Conservation (phyloP, 2,797 vertebrate genomes). For the Synanceia verrucosa region DNA sequence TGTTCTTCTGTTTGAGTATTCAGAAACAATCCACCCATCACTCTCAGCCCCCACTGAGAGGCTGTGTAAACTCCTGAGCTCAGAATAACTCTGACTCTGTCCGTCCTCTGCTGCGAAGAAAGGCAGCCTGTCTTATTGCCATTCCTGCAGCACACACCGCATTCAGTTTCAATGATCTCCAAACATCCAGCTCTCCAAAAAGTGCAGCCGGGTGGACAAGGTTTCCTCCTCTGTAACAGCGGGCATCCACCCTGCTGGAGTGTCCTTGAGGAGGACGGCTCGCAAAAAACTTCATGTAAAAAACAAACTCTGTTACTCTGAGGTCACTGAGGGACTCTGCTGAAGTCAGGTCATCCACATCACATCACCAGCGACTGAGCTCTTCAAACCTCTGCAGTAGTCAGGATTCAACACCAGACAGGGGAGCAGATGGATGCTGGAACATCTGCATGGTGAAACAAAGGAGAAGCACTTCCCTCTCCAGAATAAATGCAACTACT, state of each 20-base stretch:
- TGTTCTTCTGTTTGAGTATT: constrained; percentile 12
- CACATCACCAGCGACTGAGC: constrained; percentile 20
- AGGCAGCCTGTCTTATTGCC: constrained; percentile 29
- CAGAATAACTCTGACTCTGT: constrained; percentile 18
- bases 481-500: neutral
- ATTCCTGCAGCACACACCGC: constrained; percentile 32
- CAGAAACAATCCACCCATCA: constrained; percentile 23
- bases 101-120: constrained; percentile 33
- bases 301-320: constrained; percentile 16
- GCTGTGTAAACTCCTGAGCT: constrained; percentile 31
- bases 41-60: constrained; percentile 4
- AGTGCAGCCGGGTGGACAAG: constrained; percentile 18
- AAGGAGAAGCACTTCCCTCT: neutral
- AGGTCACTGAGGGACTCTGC: constrained; percentile 23
- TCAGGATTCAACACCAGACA: neutral
- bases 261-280: constrained; percentile 8
- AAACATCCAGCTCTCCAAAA: constrained; percentile 29
- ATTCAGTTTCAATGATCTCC: constrained; percentile 23
- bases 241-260: neutral
- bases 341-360: constrained; percentile 24
- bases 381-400: constrained; percentile 29
- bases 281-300: neutral
- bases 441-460: no score
- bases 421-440: no score
- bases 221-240: constrained; percentile 7